phyloP scores from a whole-genome alignment of 2,113 vertebrate species.

The Pangasianodon hypophthalmus region DNA sequence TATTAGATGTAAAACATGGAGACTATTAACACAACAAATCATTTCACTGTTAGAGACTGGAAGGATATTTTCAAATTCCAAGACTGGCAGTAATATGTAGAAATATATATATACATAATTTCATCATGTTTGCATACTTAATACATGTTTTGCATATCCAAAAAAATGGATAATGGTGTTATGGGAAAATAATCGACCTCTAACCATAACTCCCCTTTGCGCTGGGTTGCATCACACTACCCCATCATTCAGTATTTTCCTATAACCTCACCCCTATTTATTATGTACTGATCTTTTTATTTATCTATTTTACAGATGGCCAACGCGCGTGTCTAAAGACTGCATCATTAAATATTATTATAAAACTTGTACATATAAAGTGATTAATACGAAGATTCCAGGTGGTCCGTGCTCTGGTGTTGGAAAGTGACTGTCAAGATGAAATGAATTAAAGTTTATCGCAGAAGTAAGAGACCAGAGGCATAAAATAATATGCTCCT shows the following conservation, averaged over 20 bases:
- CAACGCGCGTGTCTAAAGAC: not conserved
- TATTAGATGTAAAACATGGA: too few species aligned
- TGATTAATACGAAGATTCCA: not conserved
- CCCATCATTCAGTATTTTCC: not conserved
- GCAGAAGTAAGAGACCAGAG: too few species aligned
- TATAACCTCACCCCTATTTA: not conserved
- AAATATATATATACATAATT: too few species aligned
- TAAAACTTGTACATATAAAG: not conserved
- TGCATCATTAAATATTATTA: conserved; percentile 21
- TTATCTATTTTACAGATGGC: conserved; percentile 20
- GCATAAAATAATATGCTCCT: not conserved
- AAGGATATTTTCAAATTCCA: not conserved
- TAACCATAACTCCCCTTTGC: too few species aligned
- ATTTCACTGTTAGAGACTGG: not conserved
- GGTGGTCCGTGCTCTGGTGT: not conserved
- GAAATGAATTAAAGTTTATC: not conserved
- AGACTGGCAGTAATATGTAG: not conserved
- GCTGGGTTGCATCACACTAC: not conserved
- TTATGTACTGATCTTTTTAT: not conserved
- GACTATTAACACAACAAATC: not conserved
- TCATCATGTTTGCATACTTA: too few species aligned
- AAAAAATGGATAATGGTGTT: too few species aligned
- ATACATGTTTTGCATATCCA: too few species aligned
- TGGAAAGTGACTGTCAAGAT: not conserved
- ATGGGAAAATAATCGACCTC: too few species aligned